phyloP scores from a whole-genome alignment of 2,113 vertebrate genomes.

The Erinaceus europaeus region DNA sequence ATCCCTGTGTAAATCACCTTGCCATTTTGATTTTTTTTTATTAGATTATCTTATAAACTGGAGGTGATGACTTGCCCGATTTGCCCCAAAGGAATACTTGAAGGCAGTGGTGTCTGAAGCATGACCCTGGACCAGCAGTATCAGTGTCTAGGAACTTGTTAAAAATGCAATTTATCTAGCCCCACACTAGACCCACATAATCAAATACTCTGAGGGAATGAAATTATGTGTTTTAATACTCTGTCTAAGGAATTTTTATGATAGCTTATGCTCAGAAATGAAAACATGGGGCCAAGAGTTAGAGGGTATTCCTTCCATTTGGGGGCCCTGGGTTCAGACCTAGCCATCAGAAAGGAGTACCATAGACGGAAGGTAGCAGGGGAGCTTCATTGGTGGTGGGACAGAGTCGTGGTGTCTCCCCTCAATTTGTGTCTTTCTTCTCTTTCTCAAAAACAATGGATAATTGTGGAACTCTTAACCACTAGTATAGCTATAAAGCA shows the following conservation, averaged over 20 bases:
- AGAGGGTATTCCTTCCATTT: no score
- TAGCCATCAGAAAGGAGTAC: no score
- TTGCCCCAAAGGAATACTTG: background rate
- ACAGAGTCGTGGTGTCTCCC: no score
- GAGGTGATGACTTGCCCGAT: background rate
- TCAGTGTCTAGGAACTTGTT: no score
- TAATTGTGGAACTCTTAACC: no score
- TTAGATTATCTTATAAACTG: conserved; percentile 26
- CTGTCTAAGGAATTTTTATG: background rate
- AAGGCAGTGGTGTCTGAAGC: background rate
- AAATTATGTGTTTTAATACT: background rate
- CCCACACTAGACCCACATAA: background rate
- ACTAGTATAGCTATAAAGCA: background rate
- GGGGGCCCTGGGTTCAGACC: no score
- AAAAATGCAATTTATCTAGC: background rate
- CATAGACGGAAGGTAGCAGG: no score
- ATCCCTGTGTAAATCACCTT: background rate
- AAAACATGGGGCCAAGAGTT: no score
- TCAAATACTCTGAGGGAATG: background rate
- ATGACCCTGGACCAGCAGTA: no score
- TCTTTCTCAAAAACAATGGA: no score
- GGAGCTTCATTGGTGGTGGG: no score
- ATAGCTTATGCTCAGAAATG: background rate
- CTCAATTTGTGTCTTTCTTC: no score
- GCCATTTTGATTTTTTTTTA: conserved; percentile 25